Evolutionary conservation across 2,888 invertebrate genomes (phyloP), one percentile per base, ranked within the genome.

Genomic region (Gymnoscelis rufifasciata): DNA sequence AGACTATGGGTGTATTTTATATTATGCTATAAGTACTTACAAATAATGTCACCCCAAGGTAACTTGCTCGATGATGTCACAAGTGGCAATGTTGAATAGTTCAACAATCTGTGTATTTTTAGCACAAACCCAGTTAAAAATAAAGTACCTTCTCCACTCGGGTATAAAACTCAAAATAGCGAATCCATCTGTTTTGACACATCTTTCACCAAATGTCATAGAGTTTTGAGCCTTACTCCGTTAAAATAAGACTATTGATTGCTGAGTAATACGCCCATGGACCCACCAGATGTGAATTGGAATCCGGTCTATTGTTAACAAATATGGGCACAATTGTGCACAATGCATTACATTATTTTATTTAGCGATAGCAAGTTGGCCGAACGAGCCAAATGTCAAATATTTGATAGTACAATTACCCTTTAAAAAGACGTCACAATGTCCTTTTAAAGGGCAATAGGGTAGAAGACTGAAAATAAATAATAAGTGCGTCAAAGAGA

Each of bases 301-400:
- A 66, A 70, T 69, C 66, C 60, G 71, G 69, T 56, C 78, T 59
- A 81, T 87, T 87, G 87, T 87, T 78, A 80, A 79, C 82, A 82
- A 83, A 83, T 82, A 81, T 71, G 77, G 74, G 75, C 76, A 83
- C 84, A 83, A 86, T 80, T 74, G 79, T 60, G 71, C 72, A 84
- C 82, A 86, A 84, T 76, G 73, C 66, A 64, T 62, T 66, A 74
- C 76, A 77, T 79, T 78, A 83, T 81, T 78, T 77, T 76, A 79
- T 83, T 83, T 75, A 68, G 70, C 57, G 62, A 56, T 73, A 73
- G 75, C 78, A 68, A 76, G 73, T 74, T 64, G 65, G 57, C 62
- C 60, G 65, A 69, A 63, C 52, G 64, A 63, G 73, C 81, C 87
- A 84, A 86, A 83, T 86, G 86, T 81, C 81, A 69, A 66, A 73